Percentiles rank a stretch among this genome's conserved stretches.
Evolutionary conservation across 1,140 invertebrate genomes (phyloP).

Genomic region (Sarcophaga peregrina): DNA sequence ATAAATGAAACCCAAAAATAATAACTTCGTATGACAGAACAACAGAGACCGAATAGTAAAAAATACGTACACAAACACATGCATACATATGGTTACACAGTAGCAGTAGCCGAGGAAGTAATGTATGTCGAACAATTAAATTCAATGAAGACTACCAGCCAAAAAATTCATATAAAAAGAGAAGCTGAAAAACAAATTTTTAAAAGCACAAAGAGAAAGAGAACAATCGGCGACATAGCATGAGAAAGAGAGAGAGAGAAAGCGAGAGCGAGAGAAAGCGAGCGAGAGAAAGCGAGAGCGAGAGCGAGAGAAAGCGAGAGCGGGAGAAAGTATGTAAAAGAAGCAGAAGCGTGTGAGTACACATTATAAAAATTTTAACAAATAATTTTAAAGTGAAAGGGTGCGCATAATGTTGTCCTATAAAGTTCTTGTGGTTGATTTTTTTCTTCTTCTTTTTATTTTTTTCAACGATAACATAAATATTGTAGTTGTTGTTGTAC

Average conservation of each 20-base stretch:
- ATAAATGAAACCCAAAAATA: no score
- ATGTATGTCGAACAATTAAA: neutral
- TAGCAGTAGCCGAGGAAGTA: neutral
- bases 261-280: no score
- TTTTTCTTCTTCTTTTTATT: neutral
- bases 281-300: no score
- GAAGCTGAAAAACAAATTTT: neutral
- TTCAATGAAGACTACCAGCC: neutral
- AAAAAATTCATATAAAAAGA: neutral
- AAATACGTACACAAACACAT: no score
- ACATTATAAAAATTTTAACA: no score
- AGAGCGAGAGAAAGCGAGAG: no score
- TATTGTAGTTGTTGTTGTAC: no score
- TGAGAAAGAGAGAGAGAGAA: neutral
- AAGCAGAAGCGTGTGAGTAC: no score
- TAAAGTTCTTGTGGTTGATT: neutral
- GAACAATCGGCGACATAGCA: neutral
- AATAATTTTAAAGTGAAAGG: conserved; percentile 13
- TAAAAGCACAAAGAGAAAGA: neutral
- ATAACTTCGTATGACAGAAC: no score
- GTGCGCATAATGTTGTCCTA: neutral
- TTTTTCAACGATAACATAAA: no score
- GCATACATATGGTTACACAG: neutral
- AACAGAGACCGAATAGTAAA: no score
- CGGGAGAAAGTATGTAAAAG: no score